Conservation (phyloP, 1,140 invertebrate species). For the Wasmannia auropunctata region DNA sequence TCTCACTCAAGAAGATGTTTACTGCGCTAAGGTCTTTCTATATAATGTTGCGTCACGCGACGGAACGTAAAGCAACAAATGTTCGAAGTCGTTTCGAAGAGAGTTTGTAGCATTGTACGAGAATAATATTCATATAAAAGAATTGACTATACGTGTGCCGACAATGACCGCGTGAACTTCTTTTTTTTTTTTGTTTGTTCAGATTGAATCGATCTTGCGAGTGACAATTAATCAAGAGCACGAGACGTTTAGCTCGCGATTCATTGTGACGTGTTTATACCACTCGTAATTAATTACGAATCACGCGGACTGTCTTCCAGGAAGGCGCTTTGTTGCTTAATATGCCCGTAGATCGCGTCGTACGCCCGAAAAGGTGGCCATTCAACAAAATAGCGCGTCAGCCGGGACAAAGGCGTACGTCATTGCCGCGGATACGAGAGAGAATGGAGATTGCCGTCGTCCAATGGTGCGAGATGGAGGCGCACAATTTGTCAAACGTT, state of each 20-base stretch:
- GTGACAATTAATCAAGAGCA: constrained; percentile 56
- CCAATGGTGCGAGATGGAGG: constrained; percentile 55
- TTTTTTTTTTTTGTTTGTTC: not conserved
- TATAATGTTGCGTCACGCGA: not conserved
- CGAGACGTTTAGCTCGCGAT: constrained; percentile 33
- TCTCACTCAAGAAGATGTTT: not conserved
- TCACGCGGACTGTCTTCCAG: constrained; percentile 35
- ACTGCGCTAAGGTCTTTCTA: not conserved
- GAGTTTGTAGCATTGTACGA: not conserved
- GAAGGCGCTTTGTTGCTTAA: constrained; percentile 48
- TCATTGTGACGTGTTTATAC: constrained; percentile 52
- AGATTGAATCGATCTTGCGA: constrained; percentile 4
- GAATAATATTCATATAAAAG: not conserved
- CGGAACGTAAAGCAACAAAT: not conserved
- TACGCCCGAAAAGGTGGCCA: constrained; percentile 33
- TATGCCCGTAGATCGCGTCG: constrained; percentile 12
- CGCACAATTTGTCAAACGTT: constrained; percentile 77
- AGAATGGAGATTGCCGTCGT: constrained; percentile 66
- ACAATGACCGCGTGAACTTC: not conserved
- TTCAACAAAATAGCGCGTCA: constrained; percentile 58
- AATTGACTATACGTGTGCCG: not conserved
- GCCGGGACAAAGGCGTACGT: constrained; percentile 48
- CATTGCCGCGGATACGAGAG: constrained; percentile 60
- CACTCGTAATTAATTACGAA: constrained; percentile 65
- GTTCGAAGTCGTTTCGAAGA: not conserved